Percentiles rank a stretch among this genome's conserved stretches.
Evolutionary conservation across 2,888 invertebrate species (phyloP).

Genomic region (Gastracanthus pulcherrimus): DNA sequence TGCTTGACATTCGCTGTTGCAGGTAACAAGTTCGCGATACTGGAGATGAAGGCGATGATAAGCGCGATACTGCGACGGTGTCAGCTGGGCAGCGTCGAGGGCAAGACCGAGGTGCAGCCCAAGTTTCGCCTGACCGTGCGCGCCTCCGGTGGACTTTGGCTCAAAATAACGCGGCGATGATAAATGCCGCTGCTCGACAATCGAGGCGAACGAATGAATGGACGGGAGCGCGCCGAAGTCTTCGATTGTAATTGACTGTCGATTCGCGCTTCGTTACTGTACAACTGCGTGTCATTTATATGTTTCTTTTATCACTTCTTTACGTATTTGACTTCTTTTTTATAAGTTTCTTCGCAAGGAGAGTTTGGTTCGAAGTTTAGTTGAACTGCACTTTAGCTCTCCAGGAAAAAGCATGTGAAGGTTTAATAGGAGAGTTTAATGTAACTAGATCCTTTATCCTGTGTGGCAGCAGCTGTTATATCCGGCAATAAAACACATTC

Average conservation of each 20-base stretch:
- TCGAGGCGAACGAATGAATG: not conserved
- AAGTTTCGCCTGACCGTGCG: constrained; percentile 79
- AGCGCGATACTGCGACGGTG: constrained; percentile 80
- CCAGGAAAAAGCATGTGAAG: not conserved
- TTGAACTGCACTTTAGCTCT: constrained; percentile 1
- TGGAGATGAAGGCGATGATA: constrained; percentile 82
- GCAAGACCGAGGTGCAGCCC: constrained; percentile 77
- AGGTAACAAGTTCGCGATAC: constrained; percentile 84
- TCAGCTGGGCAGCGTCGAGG: constrained; percentile 78
- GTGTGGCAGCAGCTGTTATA: not conserved
- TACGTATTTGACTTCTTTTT: not conserved
- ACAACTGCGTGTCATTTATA: not conserved
- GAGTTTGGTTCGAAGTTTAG: not conserved
- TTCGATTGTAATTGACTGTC: not conserved
- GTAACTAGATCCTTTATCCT: constrained; percentile 30
- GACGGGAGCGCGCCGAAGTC: not conserved
- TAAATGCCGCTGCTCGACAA: not conserved
- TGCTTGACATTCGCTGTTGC: constrained; percentile 47
- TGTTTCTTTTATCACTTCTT: not conserved
- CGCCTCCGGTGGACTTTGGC: constrained; percentile 81
- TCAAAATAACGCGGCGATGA: constrained; percentile 76
- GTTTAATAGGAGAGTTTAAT: constrained; percentile 27
- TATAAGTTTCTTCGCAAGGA: no score
- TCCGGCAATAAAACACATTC: not conserved
- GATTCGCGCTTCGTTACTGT: not conserved